Base-by-base conservation (phyloP, 2,113 vertebrate genomes). In the Chascanopsetta lugubris region DNA sequence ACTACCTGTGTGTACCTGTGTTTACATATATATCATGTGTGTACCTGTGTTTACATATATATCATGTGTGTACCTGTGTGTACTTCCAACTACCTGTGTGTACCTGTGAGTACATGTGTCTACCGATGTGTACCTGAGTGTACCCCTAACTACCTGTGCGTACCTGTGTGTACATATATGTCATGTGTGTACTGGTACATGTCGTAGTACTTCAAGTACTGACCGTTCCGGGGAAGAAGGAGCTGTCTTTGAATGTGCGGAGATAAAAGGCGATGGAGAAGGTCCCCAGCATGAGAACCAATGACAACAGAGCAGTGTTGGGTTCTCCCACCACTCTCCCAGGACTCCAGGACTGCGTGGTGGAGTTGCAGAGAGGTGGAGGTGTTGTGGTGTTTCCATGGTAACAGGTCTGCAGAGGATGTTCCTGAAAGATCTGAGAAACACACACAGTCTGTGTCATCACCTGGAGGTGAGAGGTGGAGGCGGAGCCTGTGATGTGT, bases 151-250 rank as follows among this genome's bases (percentile, higher is more conserved):
- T 30, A 1, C 15, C 10, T 25, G 49, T 29, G 2, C 12, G 2
- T 8, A 6, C 24, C 21, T 18, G 22, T 46, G 18, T 12, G 1
- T 18, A 3, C 47, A 25, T 4, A 9, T 5, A 25, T 29, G 27
- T 4, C 32, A 3, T 34, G 32, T 5, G n/a, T 9, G 9, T 48
- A 48, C 12, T 10, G 47, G 29, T 61, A 10, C 3, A 0, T 65
- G 8, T 47, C 18, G 21, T 18, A 45, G 46, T 46, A 4, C 25
- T 2, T 26, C 6, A 12, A 4, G 43, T 55, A 74, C 78, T 65
- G 25, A 97, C 96, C 90, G 90, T 92, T 65, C 97, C 97, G 0
- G 97, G 96, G 75, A 98, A 97, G 86, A 98, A 97, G 21, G 94
- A 94, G 67, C 96, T 96, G 81, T 96, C 96, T 87, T 96, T 96